Evolutionary conservation across 92 coral and sea anemone species (phyloP).

Genomic region (Porites divaricata): DNA sequence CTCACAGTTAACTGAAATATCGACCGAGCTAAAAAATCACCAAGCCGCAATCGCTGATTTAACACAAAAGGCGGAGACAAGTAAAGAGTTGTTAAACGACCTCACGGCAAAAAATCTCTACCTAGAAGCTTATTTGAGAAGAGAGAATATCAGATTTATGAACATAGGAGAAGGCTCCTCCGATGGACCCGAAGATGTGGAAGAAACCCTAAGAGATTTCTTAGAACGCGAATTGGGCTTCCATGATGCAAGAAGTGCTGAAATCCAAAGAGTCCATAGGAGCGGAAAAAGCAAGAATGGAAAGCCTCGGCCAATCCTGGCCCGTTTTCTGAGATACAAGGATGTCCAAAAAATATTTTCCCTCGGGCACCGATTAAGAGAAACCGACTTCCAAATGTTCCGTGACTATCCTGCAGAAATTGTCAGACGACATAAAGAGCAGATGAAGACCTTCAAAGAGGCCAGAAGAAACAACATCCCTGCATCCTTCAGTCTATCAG

Average conservation of each 20-base stretch:
- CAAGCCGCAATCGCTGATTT: background rate
- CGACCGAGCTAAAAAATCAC: background rate
- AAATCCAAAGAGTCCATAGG: conserved; percentile 10
- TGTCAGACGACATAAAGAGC: conserved; percentile 2
- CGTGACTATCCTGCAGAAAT: conserved; percentile 16
- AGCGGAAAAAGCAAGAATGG: background rate
- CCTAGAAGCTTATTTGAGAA: background rate
- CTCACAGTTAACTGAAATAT: background rate
- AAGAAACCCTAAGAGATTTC: background rate
- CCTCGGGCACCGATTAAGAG: too few species aligned
- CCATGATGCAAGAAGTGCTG: background rate
- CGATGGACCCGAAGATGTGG: background rate
- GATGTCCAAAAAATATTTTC: too few species aligned
- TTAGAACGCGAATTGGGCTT: background rate
- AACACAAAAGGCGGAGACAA: background rate
- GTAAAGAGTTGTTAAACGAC: background rate
- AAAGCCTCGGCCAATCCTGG: conserved; percentile 33
- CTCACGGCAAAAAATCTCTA: background rate
- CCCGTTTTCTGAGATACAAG: too few species aligned
- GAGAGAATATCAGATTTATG: too few species aligned
- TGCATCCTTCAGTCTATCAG: conserved; percentile 8
- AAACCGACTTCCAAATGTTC: too few species aligned
- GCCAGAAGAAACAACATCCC: too few species aligned
- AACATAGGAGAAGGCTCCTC: too few species aligned
- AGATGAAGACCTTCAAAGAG: too few species aligned